These are phyloP conservation scores for Parotocinclus haroldoi DNA, from an alignment of 2,797 vertebrate genomes.

Conservation along the genomic window DNA sequence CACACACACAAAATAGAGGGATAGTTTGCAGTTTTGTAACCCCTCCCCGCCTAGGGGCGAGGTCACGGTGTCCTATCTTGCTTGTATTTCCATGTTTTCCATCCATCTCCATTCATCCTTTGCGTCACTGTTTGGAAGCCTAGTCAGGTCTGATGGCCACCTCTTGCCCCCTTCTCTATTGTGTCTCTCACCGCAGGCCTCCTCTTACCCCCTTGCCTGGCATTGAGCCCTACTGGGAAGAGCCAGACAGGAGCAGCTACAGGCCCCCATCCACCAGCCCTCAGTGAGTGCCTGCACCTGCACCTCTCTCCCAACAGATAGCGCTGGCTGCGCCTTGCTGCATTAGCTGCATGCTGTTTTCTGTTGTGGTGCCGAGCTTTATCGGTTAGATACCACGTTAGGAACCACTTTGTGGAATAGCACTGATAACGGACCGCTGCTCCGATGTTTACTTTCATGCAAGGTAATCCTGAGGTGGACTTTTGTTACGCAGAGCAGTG, in stretches of 20 bases:
- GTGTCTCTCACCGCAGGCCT: conserved; percentile 80
- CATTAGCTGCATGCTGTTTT: conserved; percentile 71
- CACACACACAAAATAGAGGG: no score
- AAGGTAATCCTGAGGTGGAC: conserved; percentile 11
- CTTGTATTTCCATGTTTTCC: conserved; percentile 44
- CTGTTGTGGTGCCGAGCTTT: conserved; percentile 42
- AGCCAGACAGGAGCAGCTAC: conserved; percentile 83
- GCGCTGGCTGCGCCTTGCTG: conserved; percentile 65
- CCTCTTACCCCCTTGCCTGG: conserved; percentile 84
- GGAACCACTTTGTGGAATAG: conserved; percentile 6
- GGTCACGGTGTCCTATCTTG: conserved; percentile 24
- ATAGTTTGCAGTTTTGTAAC: background rate
- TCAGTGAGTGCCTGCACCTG: conserved; percentile 78
- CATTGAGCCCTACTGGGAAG: conserved; percentile 85
- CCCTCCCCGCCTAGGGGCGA: background rate
- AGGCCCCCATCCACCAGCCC: conserved; percentile 81
- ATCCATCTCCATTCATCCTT: conserved; percentile 44
- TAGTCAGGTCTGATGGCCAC: conserved; percentile 66
- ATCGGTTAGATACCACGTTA: conserved; percentile 19
- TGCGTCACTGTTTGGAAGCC: conserved; percentile 47
- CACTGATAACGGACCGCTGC: conserved; percentile 35
- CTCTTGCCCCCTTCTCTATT: conserved; percentile 75
- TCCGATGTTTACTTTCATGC: conserved; percentile 28
- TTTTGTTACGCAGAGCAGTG: background rate
- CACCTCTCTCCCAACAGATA: conserved; percentile 62